These are phyloP conservation scores for Chondrilla cf. caribensis DNA, from an alignment of 37 sponge, comb jelly and placozoan species.

Conservation along the genomic window DNA sequence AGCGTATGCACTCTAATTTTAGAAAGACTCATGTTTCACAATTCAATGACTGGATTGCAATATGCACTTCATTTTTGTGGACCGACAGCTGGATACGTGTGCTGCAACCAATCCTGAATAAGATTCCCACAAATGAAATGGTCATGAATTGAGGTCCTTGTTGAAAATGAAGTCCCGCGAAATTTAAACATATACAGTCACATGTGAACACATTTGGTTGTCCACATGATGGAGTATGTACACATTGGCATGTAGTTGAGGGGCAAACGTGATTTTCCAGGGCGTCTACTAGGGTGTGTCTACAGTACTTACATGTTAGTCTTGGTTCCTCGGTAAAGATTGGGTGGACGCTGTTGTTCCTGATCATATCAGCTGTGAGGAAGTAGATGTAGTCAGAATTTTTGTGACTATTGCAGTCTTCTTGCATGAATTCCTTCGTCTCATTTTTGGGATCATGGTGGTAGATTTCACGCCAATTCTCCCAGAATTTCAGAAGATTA, in stretches of 20 bases:
- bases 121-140: no score
- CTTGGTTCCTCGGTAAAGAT: slow-evolving; percentile 21
- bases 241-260: background rate
- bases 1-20: no score
- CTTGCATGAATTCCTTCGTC: slow-evolving; percentile 33
- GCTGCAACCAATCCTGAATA: no score
- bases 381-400: slow-evolving; percentile 30
- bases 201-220: no score
- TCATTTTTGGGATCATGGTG: slow-evolving; percentile 50
- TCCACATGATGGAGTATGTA: background rate
- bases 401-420: slow-evolving; percentile 26
- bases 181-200: no score
- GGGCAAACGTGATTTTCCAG: background rate
- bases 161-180: no score
- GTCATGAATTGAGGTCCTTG: no score
- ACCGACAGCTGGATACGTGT: no score
- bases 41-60: no score
- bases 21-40: no score
- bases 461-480: slow-evolving; percentile 4
- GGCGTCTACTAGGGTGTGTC: no score
- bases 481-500: background rate
- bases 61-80: no score
- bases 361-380: slow-evolving; percentile 43
- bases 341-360: slow-evolving; percentile 23
- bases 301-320: slow-evolving; percentile 52